Conservation (phyloP, 1,140 invertebrate genomes). For the Helicoverpa armigera region DNA sequence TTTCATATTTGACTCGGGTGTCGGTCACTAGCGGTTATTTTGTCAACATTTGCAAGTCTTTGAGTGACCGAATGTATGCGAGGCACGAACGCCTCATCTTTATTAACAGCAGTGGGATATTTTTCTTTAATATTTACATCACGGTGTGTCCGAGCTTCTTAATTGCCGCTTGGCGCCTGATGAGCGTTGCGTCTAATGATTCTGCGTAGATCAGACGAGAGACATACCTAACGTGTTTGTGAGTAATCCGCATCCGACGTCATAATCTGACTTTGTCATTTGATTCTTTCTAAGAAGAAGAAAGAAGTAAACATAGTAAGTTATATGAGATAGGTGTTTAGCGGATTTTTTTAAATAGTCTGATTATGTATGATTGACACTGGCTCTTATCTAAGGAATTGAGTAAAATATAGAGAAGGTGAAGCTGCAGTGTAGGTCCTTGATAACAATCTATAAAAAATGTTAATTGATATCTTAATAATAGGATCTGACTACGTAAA, state of each 20-base stretch:
- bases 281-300: not conserved
- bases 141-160: constrained; percentile 57
- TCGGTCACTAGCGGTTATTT: constrained; percentile 60
- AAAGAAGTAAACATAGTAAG: too few relatives aligned
- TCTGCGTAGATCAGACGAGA: not conserved
- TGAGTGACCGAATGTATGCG: constrained; percentile 58
- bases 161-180: constrained; percentile 65
- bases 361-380: too few relatives aligned
- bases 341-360: too few relatives aligned
- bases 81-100: constrained; percentile 60
- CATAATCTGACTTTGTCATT: not conserved
- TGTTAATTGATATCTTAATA: not conserved
- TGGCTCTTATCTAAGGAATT: too few relatives aligned
- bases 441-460: not conserved
- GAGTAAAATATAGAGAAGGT: too few relatives aligned
- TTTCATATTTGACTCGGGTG: constrained; percentile 51
- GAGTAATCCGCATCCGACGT: not conserved
- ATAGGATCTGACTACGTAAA: constrained; percentile 29
- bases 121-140: constrained; percentile 66
- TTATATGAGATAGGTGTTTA: too few relatives aligned
- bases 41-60: constrained; percentile 64
- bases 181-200: constrained; percentile 59
- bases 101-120: constrained; percentile 60
- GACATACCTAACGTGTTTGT: constrained; percentile 26
- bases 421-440: not conserved